A percentile compares a stretch with the other conserved stretches of the same genome.
phyloP scores from a whole-genome alignment of 2,888 invertebrate genomes.

The Alitta virens region DNA sequence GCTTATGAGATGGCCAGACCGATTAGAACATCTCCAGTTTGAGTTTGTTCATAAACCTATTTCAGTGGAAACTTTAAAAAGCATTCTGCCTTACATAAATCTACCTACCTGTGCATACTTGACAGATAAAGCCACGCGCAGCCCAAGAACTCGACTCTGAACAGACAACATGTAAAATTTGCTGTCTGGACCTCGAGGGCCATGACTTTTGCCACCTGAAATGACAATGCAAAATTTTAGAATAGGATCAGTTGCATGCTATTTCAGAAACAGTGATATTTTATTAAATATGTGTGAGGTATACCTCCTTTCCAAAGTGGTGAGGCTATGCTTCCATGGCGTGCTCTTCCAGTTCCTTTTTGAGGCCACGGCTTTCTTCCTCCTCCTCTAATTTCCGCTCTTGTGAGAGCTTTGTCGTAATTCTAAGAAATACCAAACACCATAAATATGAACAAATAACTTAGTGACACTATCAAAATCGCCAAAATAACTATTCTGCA shows the following conservation, averaged over 20 bases:
- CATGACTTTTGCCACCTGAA: conserved; percentile 76
- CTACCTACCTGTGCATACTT: conserved; percentile 75
- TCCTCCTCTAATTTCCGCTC: conserved; percentile 85
- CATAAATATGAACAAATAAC: no score
- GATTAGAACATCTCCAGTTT: no score
- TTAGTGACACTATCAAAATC: no score
- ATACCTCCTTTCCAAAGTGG: conserved; percentile 69
- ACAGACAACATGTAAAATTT: conserved; percentile 93
- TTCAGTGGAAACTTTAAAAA: no score
- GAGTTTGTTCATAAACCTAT: no score
- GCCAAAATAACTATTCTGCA: no score
- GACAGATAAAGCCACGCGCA: conserved; percentile 79
- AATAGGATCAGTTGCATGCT: no score
- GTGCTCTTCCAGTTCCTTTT: conserved; percentile 84
- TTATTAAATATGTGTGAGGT: not conserved
- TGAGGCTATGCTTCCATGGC: conserved; percentile 89
- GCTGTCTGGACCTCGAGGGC: conserved; percentile 85
- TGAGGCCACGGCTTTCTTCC: conserved; percentile 96
- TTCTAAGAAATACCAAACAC: conserved; percentile 56
- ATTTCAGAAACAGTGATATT: no score
- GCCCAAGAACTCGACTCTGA: conserved; percentile 72
- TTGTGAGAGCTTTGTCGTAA: conserved; percentile 74
- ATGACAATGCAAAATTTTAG: conserved; percentile 9
- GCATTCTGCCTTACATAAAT: not conserved
- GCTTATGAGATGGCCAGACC: no score